Percentiles rank a stretch among this genome's conserved stretches.
Evolutionary conservation across 2,113 vertebrate species (phyloP).

Genomic region (Saimiri boliviensis): DNA sequence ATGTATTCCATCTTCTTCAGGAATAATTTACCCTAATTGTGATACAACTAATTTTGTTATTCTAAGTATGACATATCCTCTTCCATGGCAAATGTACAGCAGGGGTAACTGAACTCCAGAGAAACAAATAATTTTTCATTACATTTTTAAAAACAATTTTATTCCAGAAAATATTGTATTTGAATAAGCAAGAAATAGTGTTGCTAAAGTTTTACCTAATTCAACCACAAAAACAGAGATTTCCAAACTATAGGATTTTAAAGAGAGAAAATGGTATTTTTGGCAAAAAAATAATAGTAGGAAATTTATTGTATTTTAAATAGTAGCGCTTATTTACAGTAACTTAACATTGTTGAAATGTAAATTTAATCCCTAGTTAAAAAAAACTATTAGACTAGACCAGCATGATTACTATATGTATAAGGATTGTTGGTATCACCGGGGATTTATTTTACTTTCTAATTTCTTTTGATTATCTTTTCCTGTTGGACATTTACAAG

Average conservation of each 20-base stretch:
- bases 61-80: slow-evolving; percentile 31
- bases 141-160: slow-evolving; percentile 40
- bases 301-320: slow-evolving; percentile 28
- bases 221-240: slow-evolving; percentile 37
- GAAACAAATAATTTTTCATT: slow-evolving; percentile 54
- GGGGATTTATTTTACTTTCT: not conserved
- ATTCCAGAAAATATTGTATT: slow-evolving; percentile 65
- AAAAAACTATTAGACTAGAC: not conserved
- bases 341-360: slow-evolving; percentile 36
- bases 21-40: slow-evolving; percentile 60
- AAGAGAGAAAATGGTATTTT: slow-evolving; percentile 24
- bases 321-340: slow-evolving; percentile 42
- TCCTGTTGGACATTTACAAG: not conserved
- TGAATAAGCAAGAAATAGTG: slow-evolving; percentile 58
- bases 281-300: not conserved
- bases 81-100: slow-evolving; percentile 25
- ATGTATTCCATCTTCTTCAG: slow-evolving; percentile 61
- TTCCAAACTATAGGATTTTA: slow-evolving; percentile 41
- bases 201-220: slow-evolving; percentile 53
- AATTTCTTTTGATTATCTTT: slow-evolving; percentile 3
- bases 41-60: slow-evolving; percentile 62
- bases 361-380: slow-evolving; percentile 22
- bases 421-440: not conserved
- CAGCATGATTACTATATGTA: not conserved
- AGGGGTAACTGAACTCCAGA: slow-evolving; percentile 16